phyloP scores from a whole-genome alignment of 2,113 vertebrate genomes.

The Isurus oxyrinchus region DNA sequence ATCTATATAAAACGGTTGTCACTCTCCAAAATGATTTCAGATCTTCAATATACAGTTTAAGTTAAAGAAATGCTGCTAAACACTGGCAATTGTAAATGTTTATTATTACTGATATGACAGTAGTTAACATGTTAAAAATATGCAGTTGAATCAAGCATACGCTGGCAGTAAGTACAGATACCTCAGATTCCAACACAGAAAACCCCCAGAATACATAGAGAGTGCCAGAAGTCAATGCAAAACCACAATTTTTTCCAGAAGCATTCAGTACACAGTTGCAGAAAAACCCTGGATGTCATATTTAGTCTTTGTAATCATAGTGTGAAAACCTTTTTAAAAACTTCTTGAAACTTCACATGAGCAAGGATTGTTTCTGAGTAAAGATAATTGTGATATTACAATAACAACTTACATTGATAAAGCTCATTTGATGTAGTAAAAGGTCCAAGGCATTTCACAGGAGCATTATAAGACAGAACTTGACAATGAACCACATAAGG shows the following conservation, averaged over 20 bases:
- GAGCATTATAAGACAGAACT: neutral
- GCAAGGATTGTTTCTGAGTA: neutral
- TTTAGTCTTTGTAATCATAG: neutral
- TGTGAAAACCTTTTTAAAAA: neutral
- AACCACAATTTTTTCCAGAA: constrained; percentile 46
- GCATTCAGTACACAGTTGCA: constrained; percentile 41
- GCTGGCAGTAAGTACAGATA: constrained; percentile 39
- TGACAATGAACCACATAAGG: neutral
- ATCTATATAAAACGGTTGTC: neutral
- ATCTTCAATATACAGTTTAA: neutral
- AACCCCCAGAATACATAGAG: constrained; percentile 40
- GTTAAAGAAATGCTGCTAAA: neutral
- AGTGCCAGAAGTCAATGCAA: constrained; percentile 47
- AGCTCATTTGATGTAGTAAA: neutral
- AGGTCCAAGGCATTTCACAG: neutral
- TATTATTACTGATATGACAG: neutral
- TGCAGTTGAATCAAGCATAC: neutral
- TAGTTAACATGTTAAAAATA: neutral
- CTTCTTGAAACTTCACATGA: neutral
- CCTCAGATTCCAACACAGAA: constrained; percentile 45
- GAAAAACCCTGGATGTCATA: constrained; percentile 37
- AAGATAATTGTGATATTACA: neutral
- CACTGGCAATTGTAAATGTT: neutral
- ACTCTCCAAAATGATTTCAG: neutral
- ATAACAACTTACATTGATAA: neutral